Conservation (phyloP, 2,888 invertebrate species). For the Drosophila pseudotalamancana region DNA sequence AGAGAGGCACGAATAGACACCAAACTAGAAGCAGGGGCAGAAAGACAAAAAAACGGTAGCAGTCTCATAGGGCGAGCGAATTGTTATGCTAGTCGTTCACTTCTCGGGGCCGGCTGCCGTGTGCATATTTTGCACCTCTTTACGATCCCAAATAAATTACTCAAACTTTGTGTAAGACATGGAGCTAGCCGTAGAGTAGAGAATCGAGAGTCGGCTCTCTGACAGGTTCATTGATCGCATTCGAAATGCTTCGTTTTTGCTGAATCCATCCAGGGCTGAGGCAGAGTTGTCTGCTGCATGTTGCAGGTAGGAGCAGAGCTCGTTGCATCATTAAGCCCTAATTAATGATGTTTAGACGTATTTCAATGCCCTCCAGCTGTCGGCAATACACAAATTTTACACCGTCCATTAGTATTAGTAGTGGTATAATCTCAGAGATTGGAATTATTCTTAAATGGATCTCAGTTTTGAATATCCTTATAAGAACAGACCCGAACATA, state of each 20-base stretch:
- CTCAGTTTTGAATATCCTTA: not conserved
- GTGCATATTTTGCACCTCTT: slow-evolving; percentile 74
- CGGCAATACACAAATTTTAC: slow-evolving; percentile 36
- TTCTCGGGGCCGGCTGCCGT: slow-evolving; percentile 49
- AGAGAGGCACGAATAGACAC: slow-evolving; percentile 17
- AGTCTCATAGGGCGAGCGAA: slow-evolving; percentile 78
- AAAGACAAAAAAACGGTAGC: slow-evolving; percentile 63
- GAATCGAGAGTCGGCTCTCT: slow-evolving; percentile 6
- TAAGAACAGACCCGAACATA: no score
- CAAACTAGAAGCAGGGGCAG: slow-evolving; percentile 2
- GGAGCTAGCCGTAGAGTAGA: slow-evolving; percentile 5
- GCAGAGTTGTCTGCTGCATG: not conserved
- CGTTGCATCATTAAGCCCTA: slow-evolving; percentile 40
- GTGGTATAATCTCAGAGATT: slow-evolving; percentile 47
- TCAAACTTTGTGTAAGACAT: slow-evolving; percentile 60
- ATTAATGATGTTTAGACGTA: slow-evolving; percentile 67
- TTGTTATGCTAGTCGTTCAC: slow-evolving; percentile 78
- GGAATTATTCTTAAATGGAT: not conserved
- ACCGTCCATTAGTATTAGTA: slow-evolving; percentile 46
- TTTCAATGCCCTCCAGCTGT: slow-evolving; percentile 55
- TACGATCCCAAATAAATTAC: slow-evolving; percentile 78
- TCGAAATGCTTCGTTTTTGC: slow-evolving; percentile 62
- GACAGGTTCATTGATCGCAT: slow-evolving; percentile 79
- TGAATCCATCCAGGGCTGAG: not conserved
- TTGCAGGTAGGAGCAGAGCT: slow-evolving; percentile 15